A percentile compares a stretch with the other conserved stretches of the same genome.
Evolutionary conservation across 2,113 vertebrate species (phyloP).

Genomic region (Colaptes auratus): DNA sequence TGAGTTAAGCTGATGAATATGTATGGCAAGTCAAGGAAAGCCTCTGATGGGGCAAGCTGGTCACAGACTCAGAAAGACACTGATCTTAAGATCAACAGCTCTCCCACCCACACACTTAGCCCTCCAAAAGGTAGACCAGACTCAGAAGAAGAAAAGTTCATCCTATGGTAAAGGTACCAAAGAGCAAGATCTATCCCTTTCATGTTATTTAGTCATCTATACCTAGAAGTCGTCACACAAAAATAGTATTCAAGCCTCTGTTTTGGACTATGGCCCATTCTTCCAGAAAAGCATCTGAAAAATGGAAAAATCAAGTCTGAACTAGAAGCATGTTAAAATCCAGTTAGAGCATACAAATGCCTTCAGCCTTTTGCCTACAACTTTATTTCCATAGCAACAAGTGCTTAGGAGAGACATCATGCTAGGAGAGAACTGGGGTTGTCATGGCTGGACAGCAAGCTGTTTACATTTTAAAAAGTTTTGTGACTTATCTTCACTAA

Average conservation of each 20-base stretch:
- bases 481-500: background rate
- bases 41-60: slow-evolving; percentile 13
- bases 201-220: background rate
- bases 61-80: background rate
- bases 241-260: background rate
- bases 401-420: background rate
- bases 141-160: background rate
- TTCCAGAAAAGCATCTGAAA: background rate
- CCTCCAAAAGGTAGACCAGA: background rate
- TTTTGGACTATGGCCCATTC: background rate
- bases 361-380: background rate
- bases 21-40: slow-evolving; percentile 86
- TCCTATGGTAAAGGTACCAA: background rate
- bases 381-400: background rate
- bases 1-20: slow-evolving; percentile 98
- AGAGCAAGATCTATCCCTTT: background rate
- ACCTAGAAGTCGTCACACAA: background rate
- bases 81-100: background rate
- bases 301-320: background rate
- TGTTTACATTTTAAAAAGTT: background rate
- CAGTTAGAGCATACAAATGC: background rate
- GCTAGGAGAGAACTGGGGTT: background rate
- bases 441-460: background rate
- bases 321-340: background rate
- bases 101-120: background rate